These are phyloP conservation scores for Parascotia fuliginaria DNA, from an alignment of 2,888 invertebrate species.

Conservation along the genomic window DNA sequence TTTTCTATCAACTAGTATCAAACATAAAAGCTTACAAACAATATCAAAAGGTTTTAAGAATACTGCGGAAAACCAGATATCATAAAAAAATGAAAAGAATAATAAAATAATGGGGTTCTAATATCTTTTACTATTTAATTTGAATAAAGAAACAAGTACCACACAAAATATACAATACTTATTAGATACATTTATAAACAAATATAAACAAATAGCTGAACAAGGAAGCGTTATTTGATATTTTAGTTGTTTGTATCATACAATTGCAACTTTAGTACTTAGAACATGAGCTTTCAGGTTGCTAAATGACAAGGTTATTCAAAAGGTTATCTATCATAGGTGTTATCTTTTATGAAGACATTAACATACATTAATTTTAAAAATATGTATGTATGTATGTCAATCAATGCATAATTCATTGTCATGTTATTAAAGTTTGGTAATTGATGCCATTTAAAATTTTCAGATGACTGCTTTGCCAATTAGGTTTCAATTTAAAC, in stretches of 20 bases:
- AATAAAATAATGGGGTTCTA: too few species aligned
- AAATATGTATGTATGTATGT: constrained; percentile 12
- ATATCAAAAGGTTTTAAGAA: too few species aligned
- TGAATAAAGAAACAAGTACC: constrained; percentile 22
- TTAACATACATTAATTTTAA: constrained; percentile 5
- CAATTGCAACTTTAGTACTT: constrained; percentile 37
- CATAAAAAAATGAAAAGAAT: too few species aligned
- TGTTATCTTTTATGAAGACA: constrained; percentile 21
- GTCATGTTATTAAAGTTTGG: not conserved
- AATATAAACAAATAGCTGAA: constrained; percentile 26
- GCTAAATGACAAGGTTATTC: constrained; percentile 54
- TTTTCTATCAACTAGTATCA: too few species aligned
- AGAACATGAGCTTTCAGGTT: constrained; percentile 46
- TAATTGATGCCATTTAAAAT: constrained; percentile 2
- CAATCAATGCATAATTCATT: constrained; percentile 11
- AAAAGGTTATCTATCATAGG: constrained; percentile 49
- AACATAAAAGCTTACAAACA: too few species aligned
- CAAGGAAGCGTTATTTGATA: constrained; percentile 46
- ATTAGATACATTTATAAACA: too few species aligned
- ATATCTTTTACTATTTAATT: too few species aligned
- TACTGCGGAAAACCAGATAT: too few species aligned
- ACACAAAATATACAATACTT: constrained; percentile 21
- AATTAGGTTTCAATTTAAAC: too few species aligned
- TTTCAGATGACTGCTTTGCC: too few species aligned
- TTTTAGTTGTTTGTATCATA: constrained; percentile 43